Percentiles rank a stretch among this genome's conserved stretches.
phyloP scores from a whole-genome alignment of 2,113 vertebrate species.

The Phrynocephalus versicolor region DNA sequence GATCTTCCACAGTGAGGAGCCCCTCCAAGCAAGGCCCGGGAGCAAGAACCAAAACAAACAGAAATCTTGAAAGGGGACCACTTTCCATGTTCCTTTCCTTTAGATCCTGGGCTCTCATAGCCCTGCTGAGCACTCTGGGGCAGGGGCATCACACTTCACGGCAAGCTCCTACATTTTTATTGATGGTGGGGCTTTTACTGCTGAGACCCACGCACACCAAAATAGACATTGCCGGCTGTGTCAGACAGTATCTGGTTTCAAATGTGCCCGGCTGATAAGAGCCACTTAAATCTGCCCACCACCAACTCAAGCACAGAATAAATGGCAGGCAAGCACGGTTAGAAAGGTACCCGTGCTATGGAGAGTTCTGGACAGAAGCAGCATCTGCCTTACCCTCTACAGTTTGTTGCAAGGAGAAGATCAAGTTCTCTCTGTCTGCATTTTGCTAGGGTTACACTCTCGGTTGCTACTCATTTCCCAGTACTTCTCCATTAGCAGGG shows the following conservation, averaged over 20 bases:
- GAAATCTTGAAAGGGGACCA: neutral
- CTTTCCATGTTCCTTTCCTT: constrained; percentile 39
- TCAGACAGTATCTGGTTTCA: neutral
- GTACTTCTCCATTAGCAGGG: neutral
- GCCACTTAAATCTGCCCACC: neutral
- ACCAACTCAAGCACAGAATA: neutral
- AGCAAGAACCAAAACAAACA: constrained; percentile 44
- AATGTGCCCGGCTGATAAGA: neutral
- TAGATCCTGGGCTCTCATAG: constrained; percentile 32
- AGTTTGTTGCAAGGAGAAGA: neutral
- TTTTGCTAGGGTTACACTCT: neutral
- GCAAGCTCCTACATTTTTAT: neutral
- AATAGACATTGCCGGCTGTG: neutral
- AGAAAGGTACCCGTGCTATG: neutral
- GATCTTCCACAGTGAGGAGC: constrained; percentile 17
- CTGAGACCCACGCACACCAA: too few relatives aligned
- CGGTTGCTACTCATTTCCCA: too few relatives aligned
- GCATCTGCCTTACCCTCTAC: neutral
- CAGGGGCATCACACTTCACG: constrained; percentile 31
- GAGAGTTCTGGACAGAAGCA: neutral
- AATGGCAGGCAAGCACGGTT: too few relatives aligned
- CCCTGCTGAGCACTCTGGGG: constrained; percentile 40
- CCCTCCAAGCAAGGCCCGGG: neutral
- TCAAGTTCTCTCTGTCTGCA: neutral
- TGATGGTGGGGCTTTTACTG: neutral